phyloP scores from a whole-genome alignment of 2,888 invertebrate species.

The Alviniconcha strummeri region DNA sequence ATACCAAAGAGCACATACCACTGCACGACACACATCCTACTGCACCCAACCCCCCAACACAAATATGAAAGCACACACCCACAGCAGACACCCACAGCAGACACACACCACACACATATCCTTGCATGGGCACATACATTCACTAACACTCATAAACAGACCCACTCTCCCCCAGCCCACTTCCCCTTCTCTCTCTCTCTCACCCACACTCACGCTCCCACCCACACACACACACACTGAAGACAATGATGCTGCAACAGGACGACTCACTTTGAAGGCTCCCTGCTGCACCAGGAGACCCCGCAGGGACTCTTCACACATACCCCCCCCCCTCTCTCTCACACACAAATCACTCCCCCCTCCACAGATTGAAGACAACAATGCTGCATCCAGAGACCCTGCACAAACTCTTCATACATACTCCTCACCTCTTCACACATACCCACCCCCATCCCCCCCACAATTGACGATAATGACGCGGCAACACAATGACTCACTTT shows the following conservation, averaged over 20 bases:
- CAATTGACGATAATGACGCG: no score
- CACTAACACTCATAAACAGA: background rate
- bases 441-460: background rate
- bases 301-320: conserved; percentile 82
- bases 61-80: background rate
- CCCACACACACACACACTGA: background rate
- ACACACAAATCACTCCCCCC: no score
- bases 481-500: conserved; percentile 81
- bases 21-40: background rate
- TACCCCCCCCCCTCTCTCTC: background rate
- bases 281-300: conserved; percentile 97
- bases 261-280: conserved; percentile 83
- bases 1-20: background rate
- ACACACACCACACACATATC: background rate
- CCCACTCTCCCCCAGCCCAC: no score
- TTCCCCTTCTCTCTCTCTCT: no score
- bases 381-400: no score
- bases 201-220: no score
- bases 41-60: background rate
- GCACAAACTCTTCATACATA: no score
- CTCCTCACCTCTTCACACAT: no score
- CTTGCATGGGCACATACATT: background rate
- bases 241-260: background rate
- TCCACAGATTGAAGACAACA: no score
- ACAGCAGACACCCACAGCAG: background rate